Evolutionary conservation across 2,888 invertebrate genomes (phyloP).

Genomic region (Eupelmus urozonus): DNA sequence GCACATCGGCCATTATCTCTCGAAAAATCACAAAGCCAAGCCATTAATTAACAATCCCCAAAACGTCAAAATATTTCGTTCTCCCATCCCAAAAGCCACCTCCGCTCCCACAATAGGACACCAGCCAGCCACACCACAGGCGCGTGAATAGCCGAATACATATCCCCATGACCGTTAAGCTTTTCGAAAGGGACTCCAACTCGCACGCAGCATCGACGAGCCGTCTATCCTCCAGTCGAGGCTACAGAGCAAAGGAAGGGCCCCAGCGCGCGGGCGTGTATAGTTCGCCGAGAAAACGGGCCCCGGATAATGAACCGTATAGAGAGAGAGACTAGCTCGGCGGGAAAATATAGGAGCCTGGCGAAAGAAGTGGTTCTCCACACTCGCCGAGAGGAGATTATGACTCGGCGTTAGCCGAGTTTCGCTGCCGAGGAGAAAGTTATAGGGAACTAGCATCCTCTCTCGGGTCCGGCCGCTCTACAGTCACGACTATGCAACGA

Average conservation of each 20-base stretch:
- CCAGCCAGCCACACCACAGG: background rate
- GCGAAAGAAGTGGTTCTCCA: background rate
- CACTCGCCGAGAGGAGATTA: slow-evolving; percentile 71
- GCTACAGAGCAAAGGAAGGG: slow-evolving; percentile 3
- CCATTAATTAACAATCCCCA: slow-evolving; percentile 7
- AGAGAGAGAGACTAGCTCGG: slow-evolving; percentile 6
- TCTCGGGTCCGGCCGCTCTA: slow-evolving; percentile 65
- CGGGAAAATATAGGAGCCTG: background rate
- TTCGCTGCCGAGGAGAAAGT: slow-evolving; percentile 72
- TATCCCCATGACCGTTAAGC: slow-evolving; percentile 42
- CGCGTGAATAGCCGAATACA: slow-evolving; percentile 8
- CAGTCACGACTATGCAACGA: slow-evolving; percentile 66
- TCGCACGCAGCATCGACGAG: background rate
- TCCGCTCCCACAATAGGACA: slow-evolving; percentile 5
- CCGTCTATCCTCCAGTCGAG: background rate
- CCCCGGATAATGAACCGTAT: slow-evolving; percentile 24
- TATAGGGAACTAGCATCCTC: slow-evolving; percentile 64
- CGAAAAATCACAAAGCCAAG: too few relatives aligned
- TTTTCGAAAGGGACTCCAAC: slow-evolving; percentile 31
- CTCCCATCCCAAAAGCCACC: background rate
- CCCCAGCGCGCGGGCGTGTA: slow-evolving; percentile 18
- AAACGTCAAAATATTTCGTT: slow-evolving; percentile 28
- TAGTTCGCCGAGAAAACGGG: background rate
- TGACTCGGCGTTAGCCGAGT: slow-evolving; percentile 72
- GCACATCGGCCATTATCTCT: too few relatives aligned